Evolutionary conservation across 1,140 invertebrate species (phyloP).

Genomic region (Papilio helenus): DNA sequence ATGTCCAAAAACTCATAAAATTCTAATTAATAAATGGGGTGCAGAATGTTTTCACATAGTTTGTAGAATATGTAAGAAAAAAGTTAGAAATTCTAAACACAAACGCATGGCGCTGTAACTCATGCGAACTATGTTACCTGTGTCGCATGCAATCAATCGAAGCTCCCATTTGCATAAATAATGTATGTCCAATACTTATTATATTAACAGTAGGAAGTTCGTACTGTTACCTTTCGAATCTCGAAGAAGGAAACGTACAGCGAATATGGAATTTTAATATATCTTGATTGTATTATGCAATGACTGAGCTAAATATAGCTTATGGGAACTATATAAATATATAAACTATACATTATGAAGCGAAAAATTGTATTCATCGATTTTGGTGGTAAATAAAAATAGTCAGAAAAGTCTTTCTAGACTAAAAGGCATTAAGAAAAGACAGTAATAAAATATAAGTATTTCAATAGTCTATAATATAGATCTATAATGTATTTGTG

Average conservation of each 20-base stretch:
- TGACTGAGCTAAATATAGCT: constrained; percentile 32
- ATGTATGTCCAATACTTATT: constrained; percentile 27
- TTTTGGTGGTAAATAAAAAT: too few relatives aligned
- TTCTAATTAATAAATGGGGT: neutral
- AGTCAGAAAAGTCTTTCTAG: too few relatives aligned
- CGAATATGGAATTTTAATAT: constrained; percentile 39
- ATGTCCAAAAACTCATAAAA: neutral
- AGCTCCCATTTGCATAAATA: constrained; percentile 31
- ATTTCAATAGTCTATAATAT: too few relatives aligned
- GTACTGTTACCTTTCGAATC: constrained; percentile 38
- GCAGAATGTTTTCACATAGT: neutral
- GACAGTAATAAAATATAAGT: too few relatives aligned
- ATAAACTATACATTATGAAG: too few relatives aligned
- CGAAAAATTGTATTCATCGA: too few relatives aligned
- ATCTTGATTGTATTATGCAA: constrained; percentile 28
- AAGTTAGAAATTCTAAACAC: constrained; percentile 8
- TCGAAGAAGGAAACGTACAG: constrained; percentile 27
- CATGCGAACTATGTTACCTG: constrained; percentile 31
- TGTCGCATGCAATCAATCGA: constrained; percentile 33
- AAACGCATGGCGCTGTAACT: neutral
- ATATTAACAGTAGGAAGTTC: constrained; percentile 35
- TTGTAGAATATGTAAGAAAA: neutral
- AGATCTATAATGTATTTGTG: too few relatives aligned
- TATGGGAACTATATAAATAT: constrained; percentile 23
- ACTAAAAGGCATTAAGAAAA: too few relatives aligned